A percentile compares a stretch with the other conserved stretches of the same genome.
These are phyloP conservation scores for Caenorhabditis zanzibari DNA, from an alignment of 2,888 invertebrate genomes.

Conservation along the genomic window DNA sequence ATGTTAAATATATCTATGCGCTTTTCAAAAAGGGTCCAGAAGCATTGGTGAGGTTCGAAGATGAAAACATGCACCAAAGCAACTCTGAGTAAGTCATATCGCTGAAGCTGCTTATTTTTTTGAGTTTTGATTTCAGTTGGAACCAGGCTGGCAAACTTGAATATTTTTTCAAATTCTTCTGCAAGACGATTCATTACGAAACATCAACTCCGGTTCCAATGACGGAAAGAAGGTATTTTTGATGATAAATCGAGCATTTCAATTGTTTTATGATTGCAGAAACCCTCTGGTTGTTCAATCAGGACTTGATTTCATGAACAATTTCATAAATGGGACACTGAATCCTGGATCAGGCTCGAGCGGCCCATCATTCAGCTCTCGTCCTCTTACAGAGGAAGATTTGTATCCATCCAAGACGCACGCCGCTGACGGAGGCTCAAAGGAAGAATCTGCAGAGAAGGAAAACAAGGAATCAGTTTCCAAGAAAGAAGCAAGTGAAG, in stretches of 20 bases:
- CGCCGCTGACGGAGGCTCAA: no score
- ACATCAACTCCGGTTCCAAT: not conserved
- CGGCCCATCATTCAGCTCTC: not conserved
- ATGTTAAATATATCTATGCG: slow-evolving; percentile 20
- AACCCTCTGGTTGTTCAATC: not conserved
- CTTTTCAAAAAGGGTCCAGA: slow-evolving; percentile 10
- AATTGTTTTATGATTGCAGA: no score
- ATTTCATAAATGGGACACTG: not conserved
- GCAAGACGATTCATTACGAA: slow-evolving; percentile 28
- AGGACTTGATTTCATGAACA: slow-evolving; percentile 12
- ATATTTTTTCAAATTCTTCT: slow-evolving; percentile 9
- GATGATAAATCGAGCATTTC: not conserved
- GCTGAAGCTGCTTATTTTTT: no score
- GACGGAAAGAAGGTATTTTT: not conserved
- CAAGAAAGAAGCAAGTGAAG: no score
- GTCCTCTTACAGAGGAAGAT: slow-evolving; percentile 6
- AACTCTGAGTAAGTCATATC: not conserved
- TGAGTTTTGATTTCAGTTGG: slow-evolving; percentile 23
- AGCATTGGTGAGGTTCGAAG: slow-evolving; percentile 8
- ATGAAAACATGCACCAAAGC: slow-evolving; percentile 5
- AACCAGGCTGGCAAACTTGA: not conserved
- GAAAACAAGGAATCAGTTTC: no score
- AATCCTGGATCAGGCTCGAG: no score
- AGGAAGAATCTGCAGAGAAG: no score
- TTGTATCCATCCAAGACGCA: not conserved